Base-by-base conservation (phyloP, 1,140 invertebrate species). In the Lutraria rhynchaena region DNA sequence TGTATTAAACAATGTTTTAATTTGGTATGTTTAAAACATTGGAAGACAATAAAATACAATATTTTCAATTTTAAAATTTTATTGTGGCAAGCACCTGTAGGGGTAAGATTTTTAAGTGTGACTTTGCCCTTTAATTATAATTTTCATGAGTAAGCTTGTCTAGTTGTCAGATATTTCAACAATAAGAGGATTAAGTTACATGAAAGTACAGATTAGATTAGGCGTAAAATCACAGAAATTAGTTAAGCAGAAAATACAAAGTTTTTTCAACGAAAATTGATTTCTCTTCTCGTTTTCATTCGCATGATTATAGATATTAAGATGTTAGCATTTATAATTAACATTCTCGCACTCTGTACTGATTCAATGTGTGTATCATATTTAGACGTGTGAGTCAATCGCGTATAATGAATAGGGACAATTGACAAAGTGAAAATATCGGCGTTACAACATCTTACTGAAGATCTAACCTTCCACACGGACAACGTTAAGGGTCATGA, bases 291-390 rank as follows among this genome's bases (percentile, higher is more conserved):
- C 37, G 37, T 41, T 37, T 46, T 37, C 46, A 27, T 53, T 75
- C 35, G 73, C 73, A 75, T 75, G 73, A 60, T 57, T 49, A 60
- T 35, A 49, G 2, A 51, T 29, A 61, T 75, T 75, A 61, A 60
- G 57, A 61, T 33, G 55, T 49, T 75, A 61, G 58, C 73, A 75
- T 75, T 75, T 60, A 75, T 75, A 75, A 75, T 75, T 75, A 75
- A 75, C 61, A 75, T 61, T 61, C 44, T 75, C 49, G 73, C 73
- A 75, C 73, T 75, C 57, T 44, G 41, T 75, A 63, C 58, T 37
- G 27, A 33, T 37, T 49, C 27, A 75, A 75, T 35, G 73, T 61
- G 57, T 44, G 55, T 49, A 61, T 51, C 35, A 75, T 49, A 63
- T 61, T 75, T 75, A 75, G 73, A 63, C 57, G 15, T 11, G 29